Percentiles rank a stretch among this genome's conserved stretches.
These are phyloP conservation scores for Nudaria mundana DNA, from an alignment of 2,888 invertebrate species.

Conservation along the genomic window DNA sequence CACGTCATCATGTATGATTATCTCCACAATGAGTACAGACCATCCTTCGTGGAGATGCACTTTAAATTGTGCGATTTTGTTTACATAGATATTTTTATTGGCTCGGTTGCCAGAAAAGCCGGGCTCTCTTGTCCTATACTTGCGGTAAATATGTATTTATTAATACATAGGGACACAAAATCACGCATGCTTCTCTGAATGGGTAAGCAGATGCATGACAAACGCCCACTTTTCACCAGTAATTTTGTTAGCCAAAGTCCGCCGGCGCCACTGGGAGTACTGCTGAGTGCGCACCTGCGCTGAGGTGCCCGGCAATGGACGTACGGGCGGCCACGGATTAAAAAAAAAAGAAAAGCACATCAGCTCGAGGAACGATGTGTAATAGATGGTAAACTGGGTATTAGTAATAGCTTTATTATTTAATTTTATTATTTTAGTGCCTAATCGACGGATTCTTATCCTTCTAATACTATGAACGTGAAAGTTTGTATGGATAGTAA, in stretches of 20 bases:
- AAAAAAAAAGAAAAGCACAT: too few relatives aligned
- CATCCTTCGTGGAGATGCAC: slow-evolving; percentile 38
- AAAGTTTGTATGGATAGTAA: neutral
- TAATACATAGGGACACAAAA: neutral
- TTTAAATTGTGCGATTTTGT: slow-evolving; percentile 38
- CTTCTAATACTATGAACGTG: neutral
- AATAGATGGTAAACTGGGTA: too few relatives aligned
- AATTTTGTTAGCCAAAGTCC: neutral
- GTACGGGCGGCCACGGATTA: too few relatives aligned
- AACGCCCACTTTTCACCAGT: neutral
- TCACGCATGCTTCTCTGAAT: too few relatives aligned
- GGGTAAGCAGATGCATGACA: too few relatives aligned
- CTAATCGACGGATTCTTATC: neutral
- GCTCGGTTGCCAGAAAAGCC: slow-evolving; percentile 7
- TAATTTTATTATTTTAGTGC: too few relatives aligned
- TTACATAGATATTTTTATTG: slow-evolving; percentile 24
- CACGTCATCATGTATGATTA: slow-evolving; percentile 32
- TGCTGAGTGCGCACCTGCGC: too few relatives aligned
- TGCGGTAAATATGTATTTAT: slow-evolving; percentile 8
- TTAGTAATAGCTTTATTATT: too few relatives aligned
- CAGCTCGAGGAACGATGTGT: too few relatives aligned
- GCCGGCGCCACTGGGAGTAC: too few relatives aligned
- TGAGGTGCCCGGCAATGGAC: too few relatives aligned
- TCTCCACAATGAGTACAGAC: slow-evolving; percentile 38
- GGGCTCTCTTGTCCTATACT: slow-evolving; percentile 18